A percentile compares a stretch with the other conserved stretches of the same genome.
Evolutionary conservation across 2,888 invertebrate genomes (phyloP).

Genomic region (Gibbula magus): DNA sequence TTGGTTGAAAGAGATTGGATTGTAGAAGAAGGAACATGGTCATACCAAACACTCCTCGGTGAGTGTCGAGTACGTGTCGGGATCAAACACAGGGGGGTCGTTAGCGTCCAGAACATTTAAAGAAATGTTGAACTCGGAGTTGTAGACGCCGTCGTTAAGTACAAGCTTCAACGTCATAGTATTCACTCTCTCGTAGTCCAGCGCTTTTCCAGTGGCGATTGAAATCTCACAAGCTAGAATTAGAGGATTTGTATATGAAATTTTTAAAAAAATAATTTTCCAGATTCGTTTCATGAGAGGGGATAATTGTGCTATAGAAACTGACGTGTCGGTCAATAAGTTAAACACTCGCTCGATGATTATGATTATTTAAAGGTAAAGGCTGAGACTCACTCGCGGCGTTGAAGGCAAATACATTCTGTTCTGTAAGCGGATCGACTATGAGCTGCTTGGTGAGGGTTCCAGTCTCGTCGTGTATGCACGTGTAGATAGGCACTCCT

Average conservation of each 20-base stretch:
- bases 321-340: no score
- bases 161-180: background rate
- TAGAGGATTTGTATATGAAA: no score
- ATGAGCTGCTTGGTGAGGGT: background rate
- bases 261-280: no score
- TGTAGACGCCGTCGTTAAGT: background rate
- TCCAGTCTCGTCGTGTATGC: background rate
- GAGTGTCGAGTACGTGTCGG: background rate
- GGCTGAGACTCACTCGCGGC: background rate
- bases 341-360: no score
- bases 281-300: no score
- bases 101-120: background rate
- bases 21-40: no score
- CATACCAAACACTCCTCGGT: no score
- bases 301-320: no score
- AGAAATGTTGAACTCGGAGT: background rate
- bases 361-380: no score
- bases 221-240: background rate
- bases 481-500: background rate
- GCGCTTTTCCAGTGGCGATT: background rate
- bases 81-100: background rate
- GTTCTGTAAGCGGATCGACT: background rate
- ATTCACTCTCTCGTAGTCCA: background rate
- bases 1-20: no score
- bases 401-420: background rate